phyloP scores from a whole-genome alignment of 2,888 invertebrate species.

The Brachylomia viminalis region DNA sequence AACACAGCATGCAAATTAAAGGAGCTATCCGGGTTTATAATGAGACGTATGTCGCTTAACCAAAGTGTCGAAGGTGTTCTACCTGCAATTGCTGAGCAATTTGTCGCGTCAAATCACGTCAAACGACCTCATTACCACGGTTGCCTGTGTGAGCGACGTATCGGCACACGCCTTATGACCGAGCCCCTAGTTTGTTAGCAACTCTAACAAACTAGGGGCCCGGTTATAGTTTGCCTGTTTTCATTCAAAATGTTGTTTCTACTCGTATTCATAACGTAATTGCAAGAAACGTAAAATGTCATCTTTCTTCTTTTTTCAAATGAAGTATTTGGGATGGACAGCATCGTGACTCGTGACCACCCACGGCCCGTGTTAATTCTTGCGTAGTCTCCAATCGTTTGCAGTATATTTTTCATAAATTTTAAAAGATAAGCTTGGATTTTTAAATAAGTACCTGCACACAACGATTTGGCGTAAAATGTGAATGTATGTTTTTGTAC shows the following conservation, averaged over 20 bases:
- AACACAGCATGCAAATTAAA: constrained; percentile 53
- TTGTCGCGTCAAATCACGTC: constrained; percentile 82
- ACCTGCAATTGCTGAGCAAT: constrained; percentile 74
- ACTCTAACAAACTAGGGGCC: no score
- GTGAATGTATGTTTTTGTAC: not conserved
- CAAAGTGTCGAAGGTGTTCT: constrained; percentile 54
- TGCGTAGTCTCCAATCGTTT: not conserved
- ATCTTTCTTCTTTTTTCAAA: not conserved
- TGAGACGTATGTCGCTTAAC: constrained; percentile 46
- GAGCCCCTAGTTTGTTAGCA: constrained; percentile 39
- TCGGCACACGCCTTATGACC: constrained; percentile 25
- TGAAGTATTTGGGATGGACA: not conserved
- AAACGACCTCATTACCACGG: constrained; percentile 78
- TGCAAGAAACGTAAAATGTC: not conserved
- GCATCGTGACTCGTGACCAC: not conserved
- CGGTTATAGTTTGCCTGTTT: constrained; percentile 37
- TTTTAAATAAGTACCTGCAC: not conserved
- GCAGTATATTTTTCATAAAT: not conserved
- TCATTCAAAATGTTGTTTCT: constrained; percentile 32
- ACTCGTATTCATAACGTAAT: constrained; percentile 22
- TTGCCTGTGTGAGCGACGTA: constrained; percentile 46
- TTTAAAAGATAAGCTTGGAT: not conserved
- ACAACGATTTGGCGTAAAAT: not conserved
- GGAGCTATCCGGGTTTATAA: constrained; percentile 42
- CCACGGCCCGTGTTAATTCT: not conserved